Evolutionary conservation across 2,797 vertebrate genomes (phyloP), one percentile per base, ranked within the genome.

Genomic region (Clarias pachynema): DNA sequence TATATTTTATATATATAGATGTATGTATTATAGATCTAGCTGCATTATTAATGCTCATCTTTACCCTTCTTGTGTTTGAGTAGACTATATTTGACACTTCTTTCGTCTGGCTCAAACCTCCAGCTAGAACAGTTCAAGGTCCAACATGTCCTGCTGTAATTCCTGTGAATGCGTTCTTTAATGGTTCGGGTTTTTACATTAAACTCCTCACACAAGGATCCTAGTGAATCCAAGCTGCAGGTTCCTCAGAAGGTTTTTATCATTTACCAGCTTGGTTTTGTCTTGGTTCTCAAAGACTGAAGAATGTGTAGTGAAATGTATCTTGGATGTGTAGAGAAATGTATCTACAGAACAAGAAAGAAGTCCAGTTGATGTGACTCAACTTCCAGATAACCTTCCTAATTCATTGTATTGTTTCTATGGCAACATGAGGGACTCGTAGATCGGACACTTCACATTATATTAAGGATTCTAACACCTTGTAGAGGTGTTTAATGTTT

Each of bases 151-250:
- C 15, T 49, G 2, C 7, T 79, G 12, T 72, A 56, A 82, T 77
- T 87, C 56, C 75, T 53, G 83, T 66, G 2, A 72, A 75, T 80
- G 83, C 37, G 22, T 60, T 77, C 57, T 70, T 84, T 77, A 85
- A 87, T 60, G n/a, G 24, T 62, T 74, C 57, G 20, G 66, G 75
- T 73, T 83, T 14, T 66, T 57, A 75, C 69, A n/a, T 12, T 37
- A 68, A 29, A 84, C 65, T 37, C 62, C n/a, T 82, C 69, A 62
- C 8, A n/a, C n/a, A 24, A 29, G 34, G 20, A 62, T 44, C n/a
- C 22, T 22, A 26, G 18, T 26, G 31, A 74, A 44, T 63, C 56
- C 44, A 59, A 29, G 15, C 74, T 20, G 29, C 15, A 16, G 49
- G 22, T 65, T 75, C n/a, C 53, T 86, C 18, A 18, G 68, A 49